Base-by-base conservation (phyloP, 2,797 vertebrate genomes). In the Gymnoscopelus braueri region DNA sequence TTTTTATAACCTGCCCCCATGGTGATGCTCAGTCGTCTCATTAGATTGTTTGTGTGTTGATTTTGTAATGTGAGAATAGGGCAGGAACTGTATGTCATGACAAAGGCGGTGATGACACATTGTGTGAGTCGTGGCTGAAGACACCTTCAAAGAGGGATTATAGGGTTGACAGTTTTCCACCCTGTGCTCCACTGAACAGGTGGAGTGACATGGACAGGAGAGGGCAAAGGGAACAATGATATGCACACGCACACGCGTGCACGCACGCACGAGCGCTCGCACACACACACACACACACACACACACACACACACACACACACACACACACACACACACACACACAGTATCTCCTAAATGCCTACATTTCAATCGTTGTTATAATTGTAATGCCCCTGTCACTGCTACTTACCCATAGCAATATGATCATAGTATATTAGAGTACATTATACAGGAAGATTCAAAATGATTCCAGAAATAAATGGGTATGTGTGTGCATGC, bases 81-180 rank as follows among this genome's bases (percentile, higher is more conserved):
- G 59, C 60, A 48, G 44, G 62, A 67, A 74, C 32, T 23, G 15
- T 19, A 72, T 57, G 66, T 49, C 4, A 32, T 0, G 39, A 62
- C 62, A 70, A 74, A 79, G 69, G 54, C 13, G 14, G 64, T 3
- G 10, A 73, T 78, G 85, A 77, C 78, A 75, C 69, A 65, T 71
- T n/a, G 26, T 12, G 55, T 0, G 29, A 70, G 72, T 76, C 56
- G 9, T 23, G 13, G 47, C 44, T 73, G 63, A 56, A 4, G 63
- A 65, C 55, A 71, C 60, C 48, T 7, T 56, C 39, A 50, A 26
- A 60, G 23, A 52, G 60, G 29, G 4, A 1, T 24, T 12, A 50
- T 3, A 19, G 29, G 60, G 54, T 26, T 51, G 44, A 78, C 48
- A 13, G 51, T 54, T 74, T 69, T 60, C 63, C 65, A 3, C 51